Evolutionary conservation across 2,113 vertebrate genomes (phyloP).

Genomic region (Ptyas mucosa): DNA sequence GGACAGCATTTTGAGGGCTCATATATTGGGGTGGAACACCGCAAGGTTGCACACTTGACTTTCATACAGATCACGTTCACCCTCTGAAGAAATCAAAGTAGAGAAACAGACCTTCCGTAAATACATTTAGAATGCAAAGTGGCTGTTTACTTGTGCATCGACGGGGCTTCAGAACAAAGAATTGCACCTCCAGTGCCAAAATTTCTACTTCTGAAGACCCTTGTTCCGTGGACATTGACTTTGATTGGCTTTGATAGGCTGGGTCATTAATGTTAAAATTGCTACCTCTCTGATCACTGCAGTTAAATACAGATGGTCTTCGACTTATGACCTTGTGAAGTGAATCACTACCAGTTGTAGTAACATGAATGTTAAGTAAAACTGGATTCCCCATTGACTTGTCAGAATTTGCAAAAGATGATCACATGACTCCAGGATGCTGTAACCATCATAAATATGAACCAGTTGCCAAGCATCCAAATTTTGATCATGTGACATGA

Average conservation of each 20-base stretch:
- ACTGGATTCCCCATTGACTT: no score
- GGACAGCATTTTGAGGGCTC: slow-evolving; percentile 75
- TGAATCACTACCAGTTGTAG: no score
- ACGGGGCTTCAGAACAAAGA: not conserved
- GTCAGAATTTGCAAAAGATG: no score
- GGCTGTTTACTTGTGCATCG: not conserved
- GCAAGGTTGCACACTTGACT: slow-evolving; percentile 75
- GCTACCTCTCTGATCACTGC: not conserved
- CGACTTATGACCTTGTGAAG: no score
- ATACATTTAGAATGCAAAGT: not conserved
- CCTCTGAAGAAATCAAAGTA: slow-evolving; percentile 61
- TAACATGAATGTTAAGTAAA: no score
- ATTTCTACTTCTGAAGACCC: not conserved
- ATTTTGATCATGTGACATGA: no score
- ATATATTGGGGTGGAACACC: slow-evolving; percentile 72
- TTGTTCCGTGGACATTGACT: not conserved
- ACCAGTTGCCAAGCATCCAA: no score
- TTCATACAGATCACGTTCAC: slow-evolving; percentile 79
- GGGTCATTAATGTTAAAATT: not conserved
- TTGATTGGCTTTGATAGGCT: not conserved
- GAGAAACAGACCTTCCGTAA: not conserved
- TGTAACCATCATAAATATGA: no score
- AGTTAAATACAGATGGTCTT: not conserved
- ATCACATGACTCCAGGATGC: no score
- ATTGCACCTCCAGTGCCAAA: not conserved